Base-by-base conservation (phyloP, 2,888 invertebrate genomes). In the Schizotus pectinicornis region DNA sequence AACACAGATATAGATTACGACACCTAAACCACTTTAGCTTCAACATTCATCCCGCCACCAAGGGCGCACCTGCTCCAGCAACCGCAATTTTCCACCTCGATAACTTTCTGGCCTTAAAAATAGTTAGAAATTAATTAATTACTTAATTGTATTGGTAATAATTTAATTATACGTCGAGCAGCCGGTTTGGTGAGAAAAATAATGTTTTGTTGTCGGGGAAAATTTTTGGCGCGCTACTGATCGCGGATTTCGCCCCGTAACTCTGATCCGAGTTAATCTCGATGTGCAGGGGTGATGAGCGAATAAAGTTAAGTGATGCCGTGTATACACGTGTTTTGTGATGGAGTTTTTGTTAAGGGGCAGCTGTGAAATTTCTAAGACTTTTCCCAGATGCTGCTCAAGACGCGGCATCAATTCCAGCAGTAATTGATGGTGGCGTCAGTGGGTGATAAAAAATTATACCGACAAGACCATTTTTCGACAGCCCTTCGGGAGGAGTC, bases 261-360 rank as follows among this genome's bases (percentile, higher is more conserved):
- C 22, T 22, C 5, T 3, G 22, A 22, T 22, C 5, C 22, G 22
- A 22, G 45, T 33, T 51, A 47, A 59, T 59, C 45, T 38, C 5
- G 5, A 2, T 5, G 43, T 33, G 54, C 55, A 59, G 54, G 56
- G 56, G 51, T 52, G 62, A 58, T 59, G 63, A 65, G 63, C 64
- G 59, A 60, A 57, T 61, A 65, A 67, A 64, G 65, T 67, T 68
- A 68, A 68, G 68, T 68, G 68, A 67, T 66, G 56, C 65, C 52
- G 41, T 66, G 63, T 67, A 62, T 68, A 68, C 68, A 67, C 67
- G 64, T 62, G 67, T 65, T 68, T 67, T 68, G 65, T 65, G 59
- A 41, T 58, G 56, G 51, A 61, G 60, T 64, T 65, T 65, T 65
- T 65, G 63, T 60, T 61, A 7, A 36, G 53, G 55, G 60, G 54